Percentiles rank a stretch among this genome's conserved stretches.
These are phyloP conservation scores for Lordiphosa collinella DNA, from an alignment of 1,140 invertebrate genomes.

Conservation along the genomic window DNA sequence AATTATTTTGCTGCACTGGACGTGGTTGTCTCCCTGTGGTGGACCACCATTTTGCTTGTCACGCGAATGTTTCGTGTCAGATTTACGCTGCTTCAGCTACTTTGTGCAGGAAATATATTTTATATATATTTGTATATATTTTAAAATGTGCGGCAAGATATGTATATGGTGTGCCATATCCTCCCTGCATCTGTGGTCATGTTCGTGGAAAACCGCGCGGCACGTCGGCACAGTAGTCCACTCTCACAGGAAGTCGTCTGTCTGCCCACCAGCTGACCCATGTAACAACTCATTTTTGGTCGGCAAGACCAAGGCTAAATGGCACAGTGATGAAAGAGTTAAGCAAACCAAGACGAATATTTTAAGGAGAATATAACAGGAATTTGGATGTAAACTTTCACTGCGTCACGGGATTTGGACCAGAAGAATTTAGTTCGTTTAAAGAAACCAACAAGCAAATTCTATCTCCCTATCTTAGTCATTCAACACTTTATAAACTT, in stretches of 20 bases:
- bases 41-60: slow-evolving; percentile 55
- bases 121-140: slow-evolving; percentile 18
- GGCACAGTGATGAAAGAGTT: slow-evolving; percentile 3
- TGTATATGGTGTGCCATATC: slow-evolving; percentile 14
- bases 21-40: slow-evolving; percentile 13
- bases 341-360: not conserved
- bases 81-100: slow-evolving; percentile 53
- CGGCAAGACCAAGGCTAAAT: slow-evolving; percentile 1
- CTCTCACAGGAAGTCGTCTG: slow-evolving; percentile 28
- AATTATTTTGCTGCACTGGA: slow-evolving; percentile 56
- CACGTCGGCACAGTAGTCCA: slow-evolving; percentile 41
- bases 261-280: slow-evolving; percentile 39
- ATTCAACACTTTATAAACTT: too few species aligned
- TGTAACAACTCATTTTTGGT: slow-evolving; percentile 31
- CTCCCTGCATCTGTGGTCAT: slow-evolving; percentile 13
- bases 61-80: slow-evolving; percentile 70
- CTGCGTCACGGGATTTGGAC: too few species aligned
- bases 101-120: slow-evolving; percentile 37
- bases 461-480: too few species aligned
- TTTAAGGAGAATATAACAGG: too few species aligned
- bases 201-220: slow-evolving; percentile 27
- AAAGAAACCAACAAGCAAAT: too few species aligned
- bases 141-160: slow-evolving; percentile 2
- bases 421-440: too few species aligned
- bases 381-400: too few species aligned